Evolutionary conservation across 1,140 invertebrate genomes (phyloP).

Genomic region (Halictus rubicundus): DNA sequence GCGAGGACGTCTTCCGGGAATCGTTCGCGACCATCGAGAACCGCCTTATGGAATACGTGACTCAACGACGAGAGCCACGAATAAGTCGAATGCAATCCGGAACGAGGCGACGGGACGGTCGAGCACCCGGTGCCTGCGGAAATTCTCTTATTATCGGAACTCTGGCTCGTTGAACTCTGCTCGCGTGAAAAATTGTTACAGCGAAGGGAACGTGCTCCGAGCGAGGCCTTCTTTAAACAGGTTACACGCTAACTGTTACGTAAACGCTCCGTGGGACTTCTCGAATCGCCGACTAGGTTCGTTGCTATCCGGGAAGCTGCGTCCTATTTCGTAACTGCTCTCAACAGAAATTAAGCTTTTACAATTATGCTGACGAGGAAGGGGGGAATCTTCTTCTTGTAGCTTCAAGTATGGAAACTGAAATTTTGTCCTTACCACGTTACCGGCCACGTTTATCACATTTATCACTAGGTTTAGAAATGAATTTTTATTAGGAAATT

Average conservation of each 20-base stretch:
- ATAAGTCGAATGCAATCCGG: not conserved
- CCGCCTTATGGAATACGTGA: slow-evolving; percentile 10
- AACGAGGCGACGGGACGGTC: not conserved
- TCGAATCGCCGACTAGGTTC: too few relatives aligned
- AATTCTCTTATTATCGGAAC: slow-evolving; percentile 18
- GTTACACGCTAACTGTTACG: not conserved
- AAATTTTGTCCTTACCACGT: too few relatives aligned
- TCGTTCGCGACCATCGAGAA: not conserved
- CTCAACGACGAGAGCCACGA: not conserved
- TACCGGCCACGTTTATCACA: too few relatives aligned
- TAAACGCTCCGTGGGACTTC: too few relatives aligned
- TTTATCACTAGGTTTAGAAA: too few relatives aligned
- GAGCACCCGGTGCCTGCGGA: not conserved
- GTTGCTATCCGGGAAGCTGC: too few relatives aligned
- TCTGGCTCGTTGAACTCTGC: not conserved
- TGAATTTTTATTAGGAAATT: too few relatives aligned
- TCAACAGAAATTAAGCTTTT: too few relatives aligned
- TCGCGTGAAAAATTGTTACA: slow-evolving; percentile 16
- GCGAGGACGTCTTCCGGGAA: not conserved
- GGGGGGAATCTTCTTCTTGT: too few relatives aligned
- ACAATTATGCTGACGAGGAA: too few relatives aligned
- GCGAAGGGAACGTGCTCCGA: not conserved
- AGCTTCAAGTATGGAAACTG: too few relatives aligned
- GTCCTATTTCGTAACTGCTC: too few relatives aligned
- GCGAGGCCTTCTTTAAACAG: not conserved